Percentiles rank a stretch among this genome's conserved stretches.
Evolutionary conservation across 2,797 vertebrate genomes (phyloP).

Genomic region (Streptopelia turtur): DNA sequence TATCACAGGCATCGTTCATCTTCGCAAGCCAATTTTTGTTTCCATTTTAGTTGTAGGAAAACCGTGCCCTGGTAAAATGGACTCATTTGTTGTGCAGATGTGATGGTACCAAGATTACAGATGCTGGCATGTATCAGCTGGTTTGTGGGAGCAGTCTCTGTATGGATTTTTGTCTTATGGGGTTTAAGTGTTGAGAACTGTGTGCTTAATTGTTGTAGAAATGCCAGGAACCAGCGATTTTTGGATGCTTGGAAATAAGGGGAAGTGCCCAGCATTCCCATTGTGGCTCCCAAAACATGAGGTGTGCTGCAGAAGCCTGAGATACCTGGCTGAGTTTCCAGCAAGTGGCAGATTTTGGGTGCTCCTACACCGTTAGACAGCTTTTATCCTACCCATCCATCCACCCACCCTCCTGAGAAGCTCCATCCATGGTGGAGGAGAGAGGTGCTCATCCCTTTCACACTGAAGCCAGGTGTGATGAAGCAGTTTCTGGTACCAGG

Average conservation of each 20-base stretch:
- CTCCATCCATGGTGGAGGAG: background rate
- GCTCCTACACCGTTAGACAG: background rate
- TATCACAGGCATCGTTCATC: constrained; percentile 27
- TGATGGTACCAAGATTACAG: background rate
- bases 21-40: constrained; percentile 11
- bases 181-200: background rate
- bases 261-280: background rate
- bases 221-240: background rate
- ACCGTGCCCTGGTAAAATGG: background rate
- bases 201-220: background rate
- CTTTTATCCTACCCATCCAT: background rate
- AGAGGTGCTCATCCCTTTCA: background rate
- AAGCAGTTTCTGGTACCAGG: background rate
- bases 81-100: background rate
- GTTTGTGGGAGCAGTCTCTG: background rate
- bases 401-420: background rate
- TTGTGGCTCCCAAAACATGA: background rate
- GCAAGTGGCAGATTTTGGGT: background rate
- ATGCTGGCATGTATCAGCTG: background rate
- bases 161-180: background rate
- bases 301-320: background rate
- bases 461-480: background rate
- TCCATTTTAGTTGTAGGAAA: constrained; percentile 35
- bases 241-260: background rate
- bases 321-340: background rate